A percentile compares a stretch with the other conserved stretches of the same genome.
phyloP scores from a whole-genome alignment of 1,140 invertebrate species.

The Drosophila littoralis region DNA sequence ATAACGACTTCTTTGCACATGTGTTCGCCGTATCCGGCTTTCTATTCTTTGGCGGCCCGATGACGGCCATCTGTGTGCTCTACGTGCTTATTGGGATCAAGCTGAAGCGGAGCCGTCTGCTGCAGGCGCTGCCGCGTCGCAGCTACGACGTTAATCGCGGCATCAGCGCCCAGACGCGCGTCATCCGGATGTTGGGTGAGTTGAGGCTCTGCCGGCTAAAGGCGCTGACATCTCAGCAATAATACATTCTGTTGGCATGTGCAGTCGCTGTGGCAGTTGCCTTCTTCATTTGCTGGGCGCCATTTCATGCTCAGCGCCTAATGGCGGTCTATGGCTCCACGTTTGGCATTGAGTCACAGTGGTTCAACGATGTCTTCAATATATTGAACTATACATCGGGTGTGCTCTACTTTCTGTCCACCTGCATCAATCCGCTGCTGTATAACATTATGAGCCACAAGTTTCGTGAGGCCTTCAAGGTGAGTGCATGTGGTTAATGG shows the following conservation, averaged over 20 bases:
- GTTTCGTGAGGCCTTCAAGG: constrained; percentile 93
- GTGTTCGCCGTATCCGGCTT: constrained; percentile 93
- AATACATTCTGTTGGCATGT: constrained; percentile 57
- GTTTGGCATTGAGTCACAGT: constrained; percentile 77
- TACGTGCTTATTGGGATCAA: constrained; percentile 93
- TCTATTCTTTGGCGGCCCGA: constrained; percentile 93
- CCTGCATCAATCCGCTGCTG: constrained; percentile 92
- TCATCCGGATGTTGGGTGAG: constrained; percentile 89
- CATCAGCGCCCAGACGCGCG: constrained; percentile 86
- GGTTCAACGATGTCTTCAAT: constrained; percentile 86
- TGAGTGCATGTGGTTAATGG: constrained; percentile 73
- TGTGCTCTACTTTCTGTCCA: constrained; percentile 90
- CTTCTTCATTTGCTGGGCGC: constrained; percentile 98
- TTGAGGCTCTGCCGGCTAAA: not conserved
- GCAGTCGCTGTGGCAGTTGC: constrained; percentile 96
- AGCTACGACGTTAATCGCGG: constrained; percentile 77
- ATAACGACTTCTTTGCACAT: constrained; percentile 88
- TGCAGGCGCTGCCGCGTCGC: constrained; percentile 75
- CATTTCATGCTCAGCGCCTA: constrained; percentile 95
- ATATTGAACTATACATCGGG: constrained; percentile 89
- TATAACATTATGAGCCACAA: constrained; percentile 96
- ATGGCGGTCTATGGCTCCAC: constrained; percentile 88
- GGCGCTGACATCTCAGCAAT: not conserved
- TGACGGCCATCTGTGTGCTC: constrained; percentile 93
- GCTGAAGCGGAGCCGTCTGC: constrained; percentile 86